These are phyloP conservation scores for Odocoileus virginianus DNA, from an alignment of 2,113 vertebrate genomes.

Conservation along the genomic window DNA sequence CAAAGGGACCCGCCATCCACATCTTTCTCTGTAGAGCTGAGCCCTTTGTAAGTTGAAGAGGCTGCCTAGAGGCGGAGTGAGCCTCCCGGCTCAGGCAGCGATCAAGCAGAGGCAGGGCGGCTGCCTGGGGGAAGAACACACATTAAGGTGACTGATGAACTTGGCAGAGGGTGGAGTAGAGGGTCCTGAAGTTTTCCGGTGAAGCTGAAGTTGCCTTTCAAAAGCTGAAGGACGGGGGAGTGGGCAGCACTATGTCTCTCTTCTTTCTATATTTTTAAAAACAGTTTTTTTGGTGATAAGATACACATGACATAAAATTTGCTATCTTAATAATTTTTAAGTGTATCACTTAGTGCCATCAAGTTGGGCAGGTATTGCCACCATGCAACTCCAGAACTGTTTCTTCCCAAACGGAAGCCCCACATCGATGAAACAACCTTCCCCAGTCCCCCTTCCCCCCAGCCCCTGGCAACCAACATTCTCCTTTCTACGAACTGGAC, in stretches of 20 bases:
- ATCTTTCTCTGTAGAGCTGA: neutral
- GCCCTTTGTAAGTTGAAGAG: neutral
- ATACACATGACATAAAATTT: neutral
- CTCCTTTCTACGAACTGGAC: neutral
- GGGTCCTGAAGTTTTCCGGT: neutral
- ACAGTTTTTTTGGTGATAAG: neutral
- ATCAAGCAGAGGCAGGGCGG: neutral
- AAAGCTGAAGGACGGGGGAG: neutral
- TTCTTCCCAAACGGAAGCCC: neutral
- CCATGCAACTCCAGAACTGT: neutral
- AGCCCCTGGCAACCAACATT: neutral
- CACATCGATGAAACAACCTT: neutral
- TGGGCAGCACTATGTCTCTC: neutral
- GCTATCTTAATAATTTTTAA: neutral
- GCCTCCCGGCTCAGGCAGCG: neutral
- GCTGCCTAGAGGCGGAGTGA: neutral
- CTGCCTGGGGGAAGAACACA: neutral
- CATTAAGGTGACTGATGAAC: neutral
- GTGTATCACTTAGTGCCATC: neutral
- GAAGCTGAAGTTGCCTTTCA: neutral
- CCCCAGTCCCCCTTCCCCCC: fast-evolving
- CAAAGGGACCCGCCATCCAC: conserved; percentile 48
- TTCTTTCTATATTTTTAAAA: neutral
- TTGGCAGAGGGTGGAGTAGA: neutral
- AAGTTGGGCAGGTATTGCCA: neutral